A percentile compares a stretch with the other conserved stretches of the same genome.
These are phyloP conservation scores for Drosophila paramelanica DNA, from an alignment of 2,888 invertebrate species.

Conservation along the genomic window DNA sequence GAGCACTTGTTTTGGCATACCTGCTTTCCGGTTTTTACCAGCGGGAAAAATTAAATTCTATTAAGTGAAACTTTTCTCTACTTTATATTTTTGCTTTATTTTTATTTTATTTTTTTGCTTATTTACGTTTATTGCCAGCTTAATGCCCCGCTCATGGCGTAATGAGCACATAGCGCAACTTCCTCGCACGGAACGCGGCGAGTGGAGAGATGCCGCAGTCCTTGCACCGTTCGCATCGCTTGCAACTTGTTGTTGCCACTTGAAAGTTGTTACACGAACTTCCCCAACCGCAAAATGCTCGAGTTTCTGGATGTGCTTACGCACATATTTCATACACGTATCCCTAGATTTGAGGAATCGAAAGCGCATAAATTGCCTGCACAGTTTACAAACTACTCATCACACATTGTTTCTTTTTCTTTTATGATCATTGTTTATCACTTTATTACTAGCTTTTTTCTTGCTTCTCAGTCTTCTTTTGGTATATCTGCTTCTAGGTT, in stretches of 20 bases:
- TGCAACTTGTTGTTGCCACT: constrained; percentile 56
- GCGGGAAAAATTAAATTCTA: constrained; percentile 62
- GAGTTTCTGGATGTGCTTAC: background rate
- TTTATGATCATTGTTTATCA: background rate
- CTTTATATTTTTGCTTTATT: background rate
- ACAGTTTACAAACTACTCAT: constrained; percentile 1
- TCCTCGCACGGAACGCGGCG: constrained; percentile 5
- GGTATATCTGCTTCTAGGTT: no score
- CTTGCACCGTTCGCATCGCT: constrained; percentile 36
- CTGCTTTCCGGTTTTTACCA: background rate
- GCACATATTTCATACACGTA: constrained; percentile 25
- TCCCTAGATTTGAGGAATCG: constrained; percentile 33
- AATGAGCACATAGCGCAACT: constrained; percentile 36
- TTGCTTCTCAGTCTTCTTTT: background rate
- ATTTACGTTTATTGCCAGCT: constrained; percentile 58
- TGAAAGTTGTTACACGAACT: constrained; percentile 33
- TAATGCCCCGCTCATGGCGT: constrained; percentile 35
- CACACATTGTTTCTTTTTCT: background rate
- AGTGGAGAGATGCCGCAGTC: background rate
- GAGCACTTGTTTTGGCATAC: constrained; percentile 17
- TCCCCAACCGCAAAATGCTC: constrained; percentile 5
- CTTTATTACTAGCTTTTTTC: no score
- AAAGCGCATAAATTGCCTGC: constrained; percentile 25
- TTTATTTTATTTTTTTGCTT: constrained; percentile 3
- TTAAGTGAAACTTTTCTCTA: constrained; percentile 50